Base-by-base conservation (phyloP, 2,888 invertebrate species). In the Aphodius sticticus region DNA sequence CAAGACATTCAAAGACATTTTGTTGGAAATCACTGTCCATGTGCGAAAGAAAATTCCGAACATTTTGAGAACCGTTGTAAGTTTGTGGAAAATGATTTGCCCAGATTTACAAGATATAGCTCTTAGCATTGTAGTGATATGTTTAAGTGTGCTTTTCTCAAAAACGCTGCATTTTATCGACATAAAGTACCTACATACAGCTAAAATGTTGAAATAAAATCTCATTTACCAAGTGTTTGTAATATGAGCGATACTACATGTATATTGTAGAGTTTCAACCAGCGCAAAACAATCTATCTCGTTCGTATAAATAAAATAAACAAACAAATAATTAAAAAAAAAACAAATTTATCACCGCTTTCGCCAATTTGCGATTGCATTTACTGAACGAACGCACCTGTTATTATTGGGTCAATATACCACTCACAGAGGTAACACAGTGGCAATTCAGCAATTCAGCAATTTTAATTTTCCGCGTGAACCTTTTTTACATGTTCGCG, bases 341-440 rank as follows among this genome's bases (percentile, higher is more conserved):
- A 7, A 53, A 7, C 53, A 53, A 53, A 53, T 53, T 53, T 53
- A 53, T 53, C 53, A 53, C 53, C 53, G 53, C 53, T 53, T 53
- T 53, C 53, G 12, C 53, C 7, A 53, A 53, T 53, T 53, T 53
- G 53, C 53, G 12, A 53, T 53, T 53, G 12, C 53, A 53, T 12
- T 53, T 7, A 53, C 7, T 12, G 53, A 53, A 53, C 53, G 53
- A 53, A 53, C 53, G 53, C 53, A 53, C 53, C 53, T 53, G 53
- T 53, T 53, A 53, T 53, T 53, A 53, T 53, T 53, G 53, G 53
- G 53, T 53, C 53, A 53, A 53, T 53, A 53, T 53, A 53, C 53
- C 53, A 53, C 53, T 53, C 53, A 5, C 12, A 53, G 9, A 53
- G 4, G 53, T 53, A 53, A 53, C 53, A 53, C 53, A 12, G 53